These are phyloP conservation scores for Alca torda DNA, from an alignment of 2,797 vertebrate genomes.

Conservation along the genomic window DNA sequence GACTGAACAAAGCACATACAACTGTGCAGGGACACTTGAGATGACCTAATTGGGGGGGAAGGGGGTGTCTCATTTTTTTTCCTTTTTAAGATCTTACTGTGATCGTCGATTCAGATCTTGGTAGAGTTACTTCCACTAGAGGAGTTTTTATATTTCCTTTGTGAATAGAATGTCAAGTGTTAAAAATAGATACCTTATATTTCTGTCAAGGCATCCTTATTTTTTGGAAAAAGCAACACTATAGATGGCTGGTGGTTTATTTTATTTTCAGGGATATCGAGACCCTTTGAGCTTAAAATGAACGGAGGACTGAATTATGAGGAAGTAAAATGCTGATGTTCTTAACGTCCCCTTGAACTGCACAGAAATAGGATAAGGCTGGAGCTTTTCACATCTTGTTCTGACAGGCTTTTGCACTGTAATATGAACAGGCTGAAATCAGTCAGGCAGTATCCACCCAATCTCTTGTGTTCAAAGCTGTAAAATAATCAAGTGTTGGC, in stretches of 20 bases:
- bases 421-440: conserved; percentile 65
- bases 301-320: conserved; percentile 5
- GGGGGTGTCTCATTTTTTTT: background rate
- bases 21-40: background rate
- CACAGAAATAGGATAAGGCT: background rate
- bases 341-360: background rate
- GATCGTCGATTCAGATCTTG: background rate
- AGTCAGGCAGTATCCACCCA: conserved; percentile 51
- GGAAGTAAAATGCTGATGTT: background rate
- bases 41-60: background rate
- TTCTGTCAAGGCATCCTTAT: background rate
- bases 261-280: conserved; percentile 24
- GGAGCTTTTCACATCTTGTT: conserved; percentile 42
- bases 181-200: conserved; percentile 49
- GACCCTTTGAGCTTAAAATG: conserved; percentile 18
- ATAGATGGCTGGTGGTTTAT: background rate
- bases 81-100: background rate
- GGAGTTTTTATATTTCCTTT: conserved; percentile 38
- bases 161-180: conserved; percentile 56
- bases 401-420: conserved; percentile 31
- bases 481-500: conserved; percentile 50
- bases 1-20: conserved; percentile 12
- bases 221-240: background rate
- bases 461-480: conserved; percentile 53
- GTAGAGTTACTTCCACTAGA: conserved; percentile 26